phyloP scores from a whole-genome alignment of 2,797 vertebrate genomes.

The Poecilia velifera region DNA sequence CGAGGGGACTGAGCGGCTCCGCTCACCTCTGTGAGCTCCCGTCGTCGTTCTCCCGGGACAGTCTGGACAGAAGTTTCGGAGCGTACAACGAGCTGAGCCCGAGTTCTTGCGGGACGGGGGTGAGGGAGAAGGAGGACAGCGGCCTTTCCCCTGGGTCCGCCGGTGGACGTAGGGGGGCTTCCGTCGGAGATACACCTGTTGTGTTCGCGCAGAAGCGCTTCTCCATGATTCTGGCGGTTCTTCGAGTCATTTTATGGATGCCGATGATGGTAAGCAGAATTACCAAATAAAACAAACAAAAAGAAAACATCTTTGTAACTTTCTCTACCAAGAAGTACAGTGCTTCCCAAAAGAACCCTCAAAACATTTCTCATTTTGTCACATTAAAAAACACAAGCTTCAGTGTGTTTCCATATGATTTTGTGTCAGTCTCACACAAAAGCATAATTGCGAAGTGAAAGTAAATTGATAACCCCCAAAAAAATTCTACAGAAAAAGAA shows the following conservation, averaged over 20 bases:
- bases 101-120: constrained; percentile 59
- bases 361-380: background rate
- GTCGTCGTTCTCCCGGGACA: constrained; percentile 78
- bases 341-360: background rate
- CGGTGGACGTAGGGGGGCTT: constrained; percentile 39
- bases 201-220: constrained; percentile 94
- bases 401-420: background rate
- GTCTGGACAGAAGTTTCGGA: constrained; percentile 75
- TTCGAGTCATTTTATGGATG: constrained; percentile 92
- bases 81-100: constrained; percentile 72
- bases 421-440: background rate
- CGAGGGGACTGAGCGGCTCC: constrained; percentile 71
- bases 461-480: background rate
- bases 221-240: constrained; percentile 90
- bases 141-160: constrained; percentile 53
- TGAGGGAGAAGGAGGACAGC: constrained; percentile 62
- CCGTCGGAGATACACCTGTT: constrained; percentile 71
- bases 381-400: background rate
- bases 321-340: background rate
- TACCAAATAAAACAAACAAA: background rate
- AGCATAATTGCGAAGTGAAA: background rate
- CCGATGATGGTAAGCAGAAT: constrained; percentile 93
- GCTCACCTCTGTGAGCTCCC: constrained; percentile 73
- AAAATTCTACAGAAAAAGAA: background rate
- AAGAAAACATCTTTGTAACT: background rate